These are phyloP conservation scores for Smittia sp. DNA, from an alignment of 2,888 invertebrate genomes.

Conservation along the genomic window DNA sequence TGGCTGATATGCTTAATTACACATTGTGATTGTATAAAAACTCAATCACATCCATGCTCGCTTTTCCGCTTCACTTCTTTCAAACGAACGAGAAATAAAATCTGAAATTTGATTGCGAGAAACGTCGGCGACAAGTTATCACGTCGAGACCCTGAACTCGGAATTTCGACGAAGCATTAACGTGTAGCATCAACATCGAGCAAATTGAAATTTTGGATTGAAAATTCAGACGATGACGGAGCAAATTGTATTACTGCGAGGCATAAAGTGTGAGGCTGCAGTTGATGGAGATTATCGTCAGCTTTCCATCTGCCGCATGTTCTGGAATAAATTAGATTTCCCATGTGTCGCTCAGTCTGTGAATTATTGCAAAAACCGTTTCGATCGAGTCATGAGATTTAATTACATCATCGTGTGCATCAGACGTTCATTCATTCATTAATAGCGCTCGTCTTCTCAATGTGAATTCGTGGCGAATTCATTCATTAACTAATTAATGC, in stretches of 20 bases:
- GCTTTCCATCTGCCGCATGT: neutral
- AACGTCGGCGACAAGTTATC: neutral
- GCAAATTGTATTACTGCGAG: neutral
- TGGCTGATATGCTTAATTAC: conserved; percentile 17
- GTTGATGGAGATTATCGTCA: neutral
- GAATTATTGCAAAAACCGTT: neutral
- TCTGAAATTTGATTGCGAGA: neutral
- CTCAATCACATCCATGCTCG: neutral
- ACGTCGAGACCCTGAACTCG: conserved; percentile 6
- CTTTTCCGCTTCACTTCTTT: neutral
- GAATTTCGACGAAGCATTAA: neutral
- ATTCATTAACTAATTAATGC: neutral
- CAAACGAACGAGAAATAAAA: neutral
- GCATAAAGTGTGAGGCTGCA: neutral
- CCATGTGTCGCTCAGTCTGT: neutral
- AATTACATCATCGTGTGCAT: conserved; percentile 1
- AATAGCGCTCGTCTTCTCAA: neutral
- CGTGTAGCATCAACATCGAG: no score
- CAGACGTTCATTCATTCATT: neutral
- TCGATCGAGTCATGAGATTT: neutral
- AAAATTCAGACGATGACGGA: no score
- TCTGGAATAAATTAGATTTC: neutral
- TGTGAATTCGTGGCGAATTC: neutral
- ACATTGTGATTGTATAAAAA: neutral
- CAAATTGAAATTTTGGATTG: no score